These are phyloP conservation scores for Dasyurus viverrinus DNA, from an alignment of 2,113 vertebrate genomes.

Conservation along the genomic window DNA sequence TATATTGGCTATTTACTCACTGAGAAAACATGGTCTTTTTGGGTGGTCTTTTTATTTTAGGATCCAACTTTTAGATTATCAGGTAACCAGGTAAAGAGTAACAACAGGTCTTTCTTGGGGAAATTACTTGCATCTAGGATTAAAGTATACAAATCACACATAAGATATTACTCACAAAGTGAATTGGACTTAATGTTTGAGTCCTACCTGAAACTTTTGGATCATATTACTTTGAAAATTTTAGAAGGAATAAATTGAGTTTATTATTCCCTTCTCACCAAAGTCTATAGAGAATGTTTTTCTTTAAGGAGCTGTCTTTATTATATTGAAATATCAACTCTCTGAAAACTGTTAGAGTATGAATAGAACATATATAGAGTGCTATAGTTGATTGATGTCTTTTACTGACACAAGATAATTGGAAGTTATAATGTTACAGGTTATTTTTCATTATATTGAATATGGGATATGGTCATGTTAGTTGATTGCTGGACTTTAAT, in stretches of 20 bases:
- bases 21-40: neutral
- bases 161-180: neutral
- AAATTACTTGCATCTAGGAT: neutral
- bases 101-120: neutral
- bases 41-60: neutral
- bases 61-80: neutral
- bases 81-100: neutral
- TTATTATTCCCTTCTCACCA: neutral
- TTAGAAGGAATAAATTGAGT: neutral
- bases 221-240: neutral
- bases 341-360: neutral
- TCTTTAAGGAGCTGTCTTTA: neutral
- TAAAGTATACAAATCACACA: neutral
- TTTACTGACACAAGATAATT: neutral
- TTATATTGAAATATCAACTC: neutral
- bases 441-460: neutral
- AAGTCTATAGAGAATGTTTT: neutral
- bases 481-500: neutral
- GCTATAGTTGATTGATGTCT: neutral
- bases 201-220: neutral
- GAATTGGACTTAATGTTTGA: neutral
- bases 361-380: neutral
- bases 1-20: neutral
- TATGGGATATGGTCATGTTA: neutral
- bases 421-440: neutral